phyloP scores from a whole-genome alignment of 2,888 invertebrate genomes.

The Cryptocephalus moraei region DNA sequence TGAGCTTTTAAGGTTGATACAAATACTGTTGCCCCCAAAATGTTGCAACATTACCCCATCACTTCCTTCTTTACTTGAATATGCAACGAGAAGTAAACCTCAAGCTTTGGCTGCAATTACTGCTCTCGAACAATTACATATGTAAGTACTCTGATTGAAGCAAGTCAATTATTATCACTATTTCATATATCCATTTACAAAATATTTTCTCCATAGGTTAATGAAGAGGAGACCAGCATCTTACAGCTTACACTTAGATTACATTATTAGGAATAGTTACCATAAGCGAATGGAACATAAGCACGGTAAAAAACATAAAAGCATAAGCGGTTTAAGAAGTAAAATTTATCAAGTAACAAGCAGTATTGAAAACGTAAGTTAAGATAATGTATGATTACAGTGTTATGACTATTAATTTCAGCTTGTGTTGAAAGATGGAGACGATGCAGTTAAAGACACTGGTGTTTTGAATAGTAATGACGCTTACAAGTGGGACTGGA shows the following conservation, averaged over 20 bases:
- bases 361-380: conserved; percentile 8
- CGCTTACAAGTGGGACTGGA: conserved; percentile 86
- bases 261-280: conserved; percentile 49
- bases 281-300: conserved; percentile 28
- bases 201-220: conserved; percentile 36
- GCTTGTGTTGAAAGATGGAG: conserved; percentile 32
- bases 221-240: conserved; percentile 73
- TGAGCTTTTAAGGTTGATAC: conserved; percentile 79
- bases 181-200: too few relatives aligned
- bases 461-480: conserved; percentile 73
- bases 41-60: conserved; percentile 76
- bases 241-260: conserved; percentile 74
- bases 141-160: conserved; percentile 24
- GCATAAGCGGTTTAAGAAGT: conserved; percentile 24
- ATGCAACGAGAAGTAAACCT: conserved; percentile 68
- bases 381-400: not conserved
- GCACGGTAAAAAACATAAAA: conserved; percentile 22
- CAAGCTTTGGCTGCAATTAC: conserved; percentile 76
- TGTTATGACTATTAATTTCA: conserved; percentile 15
- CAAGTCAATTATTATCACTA: not conserved
- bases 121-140: conserved; percentile 67
- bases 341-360: conserved; percentile 30
- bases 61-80: conserved; percentile 69
- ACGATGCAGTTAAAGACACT: conserved; percentile 67
- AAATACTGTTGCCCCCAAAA: conserved; percentile 77